phyloP scores from a whole-genome alignment of 37 sponge, comb jelly and placozoan genomes.

The Diacarnus erythraeanus region DNA sequence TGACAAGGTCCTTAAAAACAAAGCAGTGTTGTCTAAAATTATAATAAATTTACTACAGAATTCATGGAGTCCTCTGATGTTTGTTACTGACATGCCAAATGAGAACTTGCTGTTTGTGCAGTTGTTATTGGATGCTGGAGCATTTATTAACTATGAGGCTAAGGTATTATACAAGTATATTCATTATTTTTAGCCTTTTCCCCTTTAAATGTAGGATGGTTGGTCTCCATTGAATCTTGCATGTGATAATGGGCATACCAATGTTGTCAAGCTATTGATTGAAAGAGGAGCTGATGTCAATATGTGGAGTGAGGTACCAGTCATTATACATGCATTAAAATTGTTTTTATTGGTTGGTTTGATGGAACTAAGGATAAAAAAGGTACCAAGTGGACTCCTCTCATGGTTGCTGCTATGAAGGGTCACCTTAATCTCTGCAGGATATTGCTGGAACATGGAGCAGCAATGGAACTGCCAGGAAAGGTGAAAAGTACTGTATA shows the following conservation, averaged over 20 bases:
- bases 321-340: too few species aligned
- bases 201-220: neutral
- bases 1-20: neutral
- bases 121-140: neutral
- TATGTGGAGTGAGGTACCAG: neutral
- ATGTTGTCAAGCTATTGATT: neutral
- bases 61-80: neutral
- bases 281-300: conserved; percentile 1
- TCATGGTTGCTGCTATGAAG: neutral
- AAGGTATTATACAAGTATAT: neutral
- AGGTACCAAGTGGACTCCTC: neutral
- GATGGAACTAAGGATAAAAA: neutral
- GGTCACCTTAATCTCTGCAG: neutral
- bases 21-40: too few species aligned
- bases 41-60: too few species aligned
- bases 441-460: neutral
- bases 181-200: neutral
- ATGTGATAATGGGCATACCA: neutral
- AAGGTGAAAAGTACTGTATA: neutral
- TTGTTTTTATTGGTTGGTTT: too few species aligned
- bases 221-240: neutral
- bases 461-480: neutral
- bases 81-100: neutral
- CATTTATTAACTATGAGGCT: neutral
- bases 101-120: neutral